A percentile compares a stretch with the other conserved stretches of the same genome.
Conservation (phyloP, 2,888 invertebrate species). For the Aphelenchoides bicaudatus region DNA sequence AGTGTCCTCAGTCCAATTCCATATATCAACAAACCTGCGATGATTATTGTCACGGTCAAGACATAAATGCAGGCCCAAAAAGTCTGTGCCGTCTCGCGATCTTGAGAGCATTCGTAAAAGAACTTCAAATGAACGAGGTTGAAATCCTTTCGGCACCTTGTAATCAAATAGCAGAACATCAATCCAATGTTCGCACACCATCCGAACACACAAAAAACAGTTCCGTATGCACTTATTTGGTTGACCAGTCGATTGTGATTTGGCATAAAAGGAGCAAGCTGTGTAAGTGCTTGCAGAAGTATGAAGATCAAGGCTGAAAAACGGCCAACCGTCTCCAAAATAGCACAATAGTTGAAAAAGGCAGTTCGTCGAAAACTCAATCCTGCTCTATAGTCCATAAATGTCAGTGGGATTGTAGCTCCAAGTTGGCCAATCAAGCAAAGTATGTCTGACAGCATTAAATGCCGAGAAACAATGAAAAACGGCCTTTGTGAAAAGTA, state of each 20-base stretch:
- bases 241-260: slow-evolving; percentile 10
- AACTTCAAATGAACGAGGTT: slow-evolving; percentile 21
- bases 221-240: slow-evolving; percentile 12
- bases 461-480: slow-evolving; percentile 28
- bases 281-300: slow-evolving; percentile 26
- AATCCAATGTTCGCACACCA: slow-evolving; percentile 14
- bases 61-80: slow-evolving; percentile 7
- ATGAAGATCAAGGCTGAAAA: slow-evolving; percentile 27
- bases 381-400: slow-evolving; percentile 17
- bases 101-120: slow-evolving; percentile 19
- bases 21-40: background rate
- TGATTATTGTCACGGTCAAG: background rate
- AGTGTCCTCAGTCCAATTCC: background rate
- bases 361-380: slow-evolving; percentile 10
- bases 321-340: slow-evolving; percentile 25
- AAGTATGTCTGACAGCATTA: slow-evolving; percentile 27
- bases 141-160: slow-evolving; percentile 27
- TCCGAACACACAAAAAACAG: slow-evolving; percentile 16
- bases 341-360: slow-evolving; percentile 20
- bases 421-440: slow-evolving; percentile 20
- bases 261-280: slow-evolving; percentile 28
- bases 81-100: slow-evolving; percentile 5
- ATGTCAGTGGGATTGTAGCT: slow-evolving; percentile 23
- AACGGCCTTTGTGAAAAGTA: slow-evolving; percentile 30
- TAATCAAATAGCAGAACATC: slow-evolving; percentile 21